phyloP scores from a whole-genome alignment of 2,888 invertebrate species.

The Clitarchus hookeri region DNA sequence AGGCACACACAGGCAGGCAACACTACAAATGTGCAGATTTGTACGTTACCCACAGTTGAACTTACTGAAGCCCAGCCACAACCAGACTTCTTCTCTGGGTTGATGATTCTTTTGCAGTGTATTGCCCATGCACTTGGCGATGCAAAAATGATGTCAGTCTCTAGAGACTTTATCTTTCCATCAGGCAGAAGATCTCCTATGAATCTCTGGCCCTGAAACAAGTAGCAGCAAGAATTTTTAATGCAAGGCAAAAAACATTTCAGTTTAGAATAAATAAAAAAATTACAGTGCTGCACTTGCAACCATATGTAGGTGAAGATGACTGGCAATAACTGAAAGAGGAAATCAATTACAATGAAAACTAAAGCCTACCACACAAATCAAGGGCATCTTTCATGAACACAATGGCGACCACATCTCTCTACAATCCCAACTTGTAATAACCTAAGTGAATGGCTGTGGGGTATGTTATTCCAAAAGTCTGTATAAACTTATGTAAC shows the following conservation, averaged over 20 bases:
- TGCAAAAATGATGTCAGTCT: conserved; percentile 83
- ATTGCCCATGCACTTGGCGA: conserved; percentile 94
- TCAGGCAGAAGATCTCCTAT: conserved; percentile 82
- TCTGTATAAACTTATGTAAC: too few species aligned
- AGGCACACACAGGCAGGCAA: neutral
- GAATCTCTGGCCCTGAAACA: conserved; percentile 80
- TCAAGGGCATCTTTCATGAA: neutral
- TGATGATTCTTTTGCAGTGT: conserved; percentile 87
- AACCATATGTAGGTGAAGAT: neutral
- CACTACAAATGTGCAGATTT: neutral
- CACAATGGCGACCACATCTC: too few species aligned
- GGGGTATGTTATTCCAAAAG: too few species aligned
- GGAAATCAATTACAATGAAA: neutral
- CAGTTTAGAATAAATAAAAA: too few species aligned
- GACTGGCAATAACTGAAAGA: neutral
- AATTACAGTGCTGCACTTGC: neutral
- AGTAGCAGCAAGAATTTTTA: conserved; percentile 35
- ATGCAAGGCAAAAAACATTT: too few species aligned
- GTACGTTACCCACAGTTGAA: conserved; percentile 37
- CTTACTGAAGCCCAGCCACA: conserved; percentile 94
- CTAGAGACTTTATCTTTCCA: conserved; percentile 88
- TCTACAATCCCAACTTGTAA: too few species aligned
- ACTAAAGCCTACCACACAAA: neutral
- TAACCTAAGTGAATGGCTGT: too few species aligned
- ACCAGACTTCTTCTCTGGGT: conserved; percentile 89